A percentile compares a stretch with the other conserved stretches of the same genome.
These are phyloP conservation scores for Hydrocynus forskahlii DNA, from an alignment of 2,797 vertebrate species.

Conservation along the genomic window DNA sequence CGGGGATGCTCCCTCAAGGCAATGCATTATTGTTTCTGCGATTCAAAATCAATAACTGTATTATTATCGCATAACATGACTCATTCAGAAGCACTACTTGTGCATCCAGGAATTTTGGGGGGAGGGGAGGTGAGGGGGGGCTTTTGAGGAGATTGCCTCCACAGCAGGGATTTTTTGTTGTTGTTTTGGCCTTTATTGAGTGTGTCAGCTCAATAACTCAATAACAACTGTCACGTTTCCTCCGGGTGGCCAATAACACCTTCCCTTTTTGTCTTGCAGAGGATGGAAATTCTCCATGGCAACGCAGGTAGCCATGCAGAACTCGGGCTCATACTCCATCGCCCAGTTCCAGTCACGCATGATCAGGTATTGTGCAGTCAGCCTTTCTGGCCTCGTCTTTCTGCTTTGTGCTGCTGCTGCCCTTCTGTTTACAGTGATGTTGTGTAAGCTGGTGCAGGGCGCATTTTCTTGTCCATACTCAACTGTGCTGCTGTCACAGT, in stretches of 20 bases:
- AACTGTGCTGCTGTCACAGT: background rate
- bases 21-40: background rate
- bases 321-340: constrained; percentile 95
- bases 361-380: constrained; percentile 76
- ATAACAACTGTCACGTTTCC: background rate
- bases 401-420: background rate
- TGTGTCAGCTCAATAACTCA: background rate
- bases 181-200: background rate
- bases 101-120: background rate
- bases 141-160: background rate
- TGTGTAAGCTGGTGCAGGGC: background rate
- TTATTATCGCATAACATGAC: background rate
- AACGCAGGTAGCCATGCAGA: constrained; percentile 97
- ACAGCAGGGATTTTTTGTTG: background rate
- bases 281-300: constrained; percentile 99
- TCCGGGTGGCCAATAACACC: background rate
- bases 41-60: background rate
- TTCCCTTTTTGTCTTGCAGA: constrained; percentile 71
- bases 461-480: background rate
- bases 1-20: background rate
- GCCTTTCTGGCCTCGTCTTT: background rate
- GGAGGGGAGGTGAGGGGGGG: too few species aligned
- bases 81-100: background rate
- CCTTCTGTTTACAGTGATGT: constrained; percentile 1
- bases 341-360: constrained; percentile 94